These are phyloP conservation scores for Anoplolepis gracilipes DNA, from an alignment of 1,140 invertebrate genomes.

Conservation along the genomic window DNA sequence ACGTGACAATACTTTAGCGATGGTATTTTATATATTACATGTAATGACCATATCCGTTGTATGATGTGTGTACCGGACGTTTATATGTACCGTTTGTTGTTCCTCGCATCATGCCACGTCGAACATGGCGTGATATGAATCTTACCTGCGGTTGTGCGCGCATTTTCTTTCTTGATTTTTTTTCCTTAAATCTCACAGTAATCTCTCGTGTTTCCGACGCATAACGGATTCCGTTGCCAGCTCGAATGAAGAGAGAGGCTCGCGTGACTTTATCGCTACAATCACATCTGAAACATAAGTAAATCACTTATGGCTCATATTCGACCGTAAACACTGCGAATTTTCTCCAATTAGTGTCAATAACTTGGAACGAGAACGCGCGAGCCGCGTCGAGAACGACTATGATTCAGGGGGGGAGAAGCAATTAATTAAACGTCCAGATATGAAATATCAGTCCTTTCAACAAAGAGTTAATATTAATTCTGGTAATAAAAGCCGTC, in stretches of 20 bases:
- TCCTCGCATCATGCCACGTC: background rate
- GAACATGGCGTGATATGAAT: slow-evolving; percentile 24
- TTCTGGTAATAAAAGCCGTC: background rate
- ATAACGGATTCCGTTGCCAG: slow-evolving; percentile 29
- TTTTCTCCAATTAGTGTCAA: slow-evolving; percentile 54
- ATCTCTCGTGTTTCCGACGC: slow-evolving; percentile 9
- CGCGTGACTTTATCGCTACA: slow-evolving; percentile 38
- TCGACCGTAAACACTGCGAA: slow-evolving; percentile 29
- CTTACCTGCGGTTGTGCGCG: background rate
- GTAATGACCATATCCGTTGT: background rate
- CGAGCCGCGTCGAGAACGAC: background rate
- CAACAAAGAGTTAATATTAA: background rate
- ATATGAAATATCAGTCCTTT: background rate
- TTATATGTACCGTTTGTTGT: slow-evolving; percentile 20
- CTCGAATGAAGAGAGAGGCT: background rate
- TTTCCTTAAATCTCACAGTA: slow-evolving; percentile 9
- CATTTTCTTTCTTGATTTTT: slow-evolving; percentile 3
- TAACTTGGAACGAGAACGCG: slow-evolving; percentile 24
- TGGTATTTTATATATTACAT: background rate
- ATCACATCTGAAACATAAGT: background rate
- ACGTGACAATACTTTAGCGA: background rate
- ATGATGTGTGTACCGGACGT: slow-evolving; percentile 22
- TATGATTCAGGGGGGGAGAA: background rate
- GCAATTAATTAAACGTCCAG: slow-evolving; percentile 12
- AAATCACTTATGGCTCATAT: slow-evolving; percentile 2